Evolutionary conservation across 2,113 vertebrate species (phyloP), one percentile per base, ranked within the genome.

Genomic region (Sakesphorus luctuosus): DNA sequence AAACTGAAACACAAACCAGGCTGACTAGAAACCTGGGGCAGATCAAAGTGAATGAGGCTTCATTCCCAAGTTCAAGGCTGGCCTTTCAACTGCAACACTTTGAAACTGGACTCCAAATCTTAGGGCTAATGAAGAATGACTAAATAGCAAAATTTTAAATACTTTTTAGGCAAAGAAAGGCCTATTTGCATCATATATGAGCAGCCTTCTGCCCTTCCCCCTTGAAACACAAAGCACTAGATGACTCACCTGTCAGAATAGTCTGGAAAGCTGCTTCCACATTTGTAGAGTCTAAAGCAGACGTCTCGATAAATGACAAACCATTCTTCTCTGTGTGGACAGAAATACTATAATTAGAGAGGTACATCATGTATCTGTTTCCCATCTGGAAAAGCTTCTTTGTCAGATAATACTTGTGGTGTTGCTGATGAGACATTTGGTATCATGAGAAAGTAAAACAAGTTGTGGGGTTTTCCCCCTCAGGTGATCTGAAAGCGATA

Each of bases 181-280:
- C 26, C 65, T 77, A 56, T 78, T 78, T 92, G 73, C 69, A 81
- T 80, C 29, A 3, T 52, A 86, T 74, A 76, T 46, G 61, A 90
- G 74, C 78, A 91, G 91, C 24, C 16, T 81, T 40, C 68, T 81
- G 62, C 55, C 85, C 63, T 80, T 49, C 82, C 63, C 90, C 68
- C 61, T 86, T 12, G 40, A 75, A 72, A 43, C 36, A 86, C 88
- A 89, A 93, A 94, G 93, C 84, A 80, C 35, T 33, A 4, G 24
- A 92, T 95, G 79, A 94, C 98, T 95, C 97, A 99, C 99, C 99
- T 97, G 98, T 98, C 94, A 99, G 98, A 96, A 99, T 99, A 92
- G 99, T 99, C 93, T 98, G 98, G 97, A 99, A 99, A 92, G 99
- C 99, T 79, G 97, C 98, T 98, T 99, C 99, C 62, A 99, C 99